phyloP scores from a whole-genome alignment of 2,888 invertebrate species.

The Patella caerulea region DNA sequence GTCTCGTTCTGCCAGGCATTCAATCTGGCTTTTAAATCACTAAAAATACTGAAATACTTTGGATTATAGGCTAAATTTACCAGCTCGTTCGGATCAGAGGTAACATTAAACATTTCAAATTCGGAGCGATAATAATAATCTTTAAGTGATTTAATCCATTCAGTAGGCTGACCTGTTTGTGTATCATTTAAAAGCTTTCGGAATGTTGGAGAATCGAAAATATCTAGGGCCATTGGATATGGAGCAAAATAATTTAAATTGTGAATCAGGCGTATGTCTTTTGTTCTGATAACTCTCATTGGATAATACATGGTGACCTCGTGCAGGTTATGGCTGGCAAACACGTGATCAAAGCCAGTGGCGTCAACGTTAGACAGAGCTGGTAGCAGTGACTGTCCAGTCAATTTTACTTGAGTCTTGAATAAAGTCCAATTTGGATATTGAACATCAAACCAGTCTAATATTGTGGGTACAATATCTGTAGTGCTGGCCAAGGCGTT shows the following conservation, averaged over 20 bases:
- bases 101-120: slow-evolving; percentile 90
- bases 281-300: slow-evolving; percentile 85
- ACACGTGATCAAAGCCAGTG: slow-evolving; percentile 73
- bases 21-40: slow-evolving; percentile 76
- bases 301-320: slow-evolving; percentile 96
- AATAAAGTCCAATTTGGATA: slow-evolving; percentile 60
- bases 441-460: slow-evolving; percentile 83
- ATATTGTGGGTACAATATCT: slow-evolving; percentile 86
- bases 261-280: slow-evolving; percentile 87
- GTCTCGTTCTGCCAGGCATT: slow-evolving; percentile 82
- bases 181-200: slow-evolving; percentile 87
- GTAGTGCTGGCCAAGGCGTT: slow-evolving; percentile 83
- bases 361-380: slow-evolving; percentile 73
- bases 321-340: slow-evolving; percentile 89
- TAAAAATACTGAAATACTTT: slow-evolving; percentile 70
- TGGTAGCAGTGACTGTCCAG: slow-evolving; percentile 83
- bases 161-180: slow-evolving; percentile 77
- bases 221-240: slow-evolving; percentile 93
- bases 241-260: slow-evolving; percentile 88
- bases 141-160: slow-evolving; percentile 85
- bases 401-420: slow-evolving; percentile 63
- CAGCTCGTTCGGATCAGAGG: slow-evolving; percentile 82
- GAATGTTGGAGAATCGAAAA: slow-evolving; percentile 89
- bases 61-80: slow-evolving; percentile 79
- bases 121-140: slow-evolving; percentile 87